Conservation (phyloP, 1,140 invertebrate species). For the Diachasma alloeum region DNA sequence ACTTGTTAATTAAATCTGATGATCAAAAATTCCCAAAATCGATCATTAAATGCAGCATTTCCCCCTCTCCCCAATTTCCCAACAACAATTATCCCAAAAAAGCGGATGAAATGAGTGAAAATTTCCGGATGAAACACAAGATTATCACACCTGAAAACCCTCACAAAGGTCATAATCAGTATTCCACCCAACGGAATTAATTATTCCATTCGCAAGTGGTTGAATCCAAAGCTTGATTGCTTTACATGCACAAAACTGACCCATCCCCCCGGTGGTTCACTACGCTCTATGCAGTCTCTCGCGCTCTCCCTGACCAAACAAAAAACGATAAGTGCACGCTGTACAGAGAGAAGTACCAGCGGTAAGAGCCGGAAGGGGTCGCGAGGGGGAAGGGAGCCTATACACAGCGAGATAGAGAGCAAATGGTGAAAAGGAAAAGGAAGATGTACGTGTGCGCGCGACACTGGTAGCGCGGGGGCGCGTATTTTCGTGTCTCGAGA, state of each 20-base stretch:
- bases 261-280: not conserved
- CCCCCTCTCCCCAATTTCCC: too few species aligned
- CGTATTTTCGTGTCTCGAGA: conserved; percentile 20
- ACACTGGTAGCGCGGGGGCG: conserved; percentile 2
- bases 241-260: not conserved
- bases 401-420: not conserved
- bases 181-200: too few species aligned
- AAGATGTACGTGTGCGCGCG: not conserved
- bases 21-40: too few species aligned
- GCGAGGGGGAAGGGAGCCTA: not conserved
- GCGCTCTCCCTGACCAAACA: not conserved
- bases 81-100: too few species aligned
- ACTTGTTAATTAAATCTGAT: too few species aligned
- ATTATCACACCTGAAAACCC: too few species aligned
- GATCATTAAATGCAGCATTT: too few species aligned
- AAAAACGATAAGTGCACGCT: not conserved
- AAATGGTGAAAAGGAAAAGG: not conserved
- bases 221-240: not conserved
- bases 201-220: too few species aligned
- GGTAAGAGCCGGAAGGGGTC: not conserved
- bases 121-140: too few species aligned
- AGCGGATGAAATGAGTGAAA: too few species aligned
- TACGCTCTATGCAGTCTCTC: not conserved
- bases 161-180: too few species aligned
- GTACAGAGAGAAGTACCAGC: not conserved